Evolutionary conservation across 1,140 invertebrate genomes (phyloP), one percentile per base, ranked within the genome.

Genomic region (Neuroterus valhalla): DNA sequence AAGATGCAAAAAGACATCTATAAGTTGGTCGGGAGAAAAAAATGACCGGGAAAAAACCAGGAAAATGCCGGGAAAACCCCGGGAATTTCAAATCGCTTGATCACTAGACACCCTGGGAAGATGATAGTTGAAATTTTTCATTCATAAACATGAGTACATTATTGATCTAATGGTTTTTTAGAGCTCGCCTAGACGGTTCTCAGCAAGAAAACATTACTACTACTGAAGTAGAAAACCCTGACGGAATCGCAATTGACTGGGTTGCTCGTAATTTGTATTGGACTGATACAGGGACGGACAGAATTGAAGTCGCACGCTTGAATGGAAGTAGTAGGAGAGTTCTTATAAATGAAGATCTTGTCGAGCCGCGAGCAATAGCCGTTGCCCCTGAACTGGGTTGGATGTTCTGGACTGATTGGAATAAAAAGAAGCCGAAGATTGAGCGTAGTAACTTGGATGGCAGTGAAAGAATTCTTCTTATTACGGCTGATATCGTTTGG

Each of bases 401-500:
- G 91, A 93, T 99, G 91, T 99, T 98, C 89, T 99, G 98, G 98
- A 96, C 96, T 0, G 98, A 99, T 88, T 99, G 98, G 97, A 95
- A 96, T 77, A 95, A 96, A 73, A 94, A 95, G 81, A 93, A 94
- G 78, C 96, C 97, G 0, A 97, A 97, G 87, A 98, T 99, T 69
- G 98, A 99, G 88, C 90, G 97, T 11, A 94, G 96, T 11, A 95
- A 94, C 76, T 90, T 99, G 62, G 98, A 99, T 87, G 98, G 98
- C 0, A 94, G 93, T 0, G 93, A 94, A 21, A 88, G 98, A 14
- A 89, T 91, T 45, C 88, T 95, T 1, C 89, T 99, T 0, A 93
- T 99, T 0, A 94, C 92, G 1, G 94, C 95, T 38, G 93, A 95
- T 76, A 91, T 99, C 1, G 94, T 94, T 44, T 99, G 98, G 98